Evolutionary conservation across 2,888 invertebrate genomes (phyloP), one percentile per base, ranked within the genome.

Genomic region (Nemotelus pantherinus): DNA sequence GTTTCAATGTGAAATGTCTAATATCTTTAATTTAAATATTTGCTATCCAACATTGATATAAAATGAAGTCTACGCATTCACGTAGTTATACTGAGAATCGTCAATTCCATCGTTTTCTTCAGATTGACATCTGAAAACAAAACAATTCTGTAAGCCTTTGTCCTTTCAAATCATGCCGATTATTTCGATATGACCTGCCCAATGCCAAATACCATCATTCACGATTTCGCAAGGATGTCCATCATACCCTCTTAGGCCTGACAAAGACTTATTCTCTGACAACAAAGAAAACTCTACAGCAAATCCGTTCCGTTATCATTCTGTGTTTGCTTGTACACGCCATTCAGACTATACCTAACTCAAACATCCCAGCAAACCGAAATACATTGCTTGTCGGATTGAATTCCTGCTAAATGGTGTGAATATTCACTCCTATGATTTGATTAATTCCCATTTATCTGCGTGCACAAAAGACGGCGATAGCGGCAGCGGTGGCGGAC

Each of bases 391-490:
- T 80, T 80, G 81, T 77, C 79, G 80, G 81, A 83, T 83, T 83
- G 82, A 81, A 82, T 82, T 82, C 81, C 77, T 82, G 82, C 79
- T 80, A 80, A 81, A 82, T 82, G 80, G 81, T 81, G 82, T 80
- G 81, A 79, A 80, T 77, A 80, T 80, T 79, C 72, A 77, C 65
- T 78, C 79, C 76, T 78, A 65, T 78, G 77, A 78, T 79, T 80
- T 80, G 80, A 80, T 80, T 80, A 80, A 80, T 80, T 78, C 79
- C 74, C 63, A 77, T 75, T 79, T 78, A 80, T 80, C 79, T 75
- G 48, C 77, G 58, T 70, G 76, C 53, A 57, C 58, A 76, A 78
- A 77, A 63, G 77, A 68, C 76, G 58, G 44, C 60, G 67, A 25
- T n/a, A 67, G 10, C 41, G 63, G 50, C 48, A 43, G 57, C 25